phyloP scores from a whole-genome alignment of 2,888 invertebrate species.

The Leptinotarsa juncta region DNA sequence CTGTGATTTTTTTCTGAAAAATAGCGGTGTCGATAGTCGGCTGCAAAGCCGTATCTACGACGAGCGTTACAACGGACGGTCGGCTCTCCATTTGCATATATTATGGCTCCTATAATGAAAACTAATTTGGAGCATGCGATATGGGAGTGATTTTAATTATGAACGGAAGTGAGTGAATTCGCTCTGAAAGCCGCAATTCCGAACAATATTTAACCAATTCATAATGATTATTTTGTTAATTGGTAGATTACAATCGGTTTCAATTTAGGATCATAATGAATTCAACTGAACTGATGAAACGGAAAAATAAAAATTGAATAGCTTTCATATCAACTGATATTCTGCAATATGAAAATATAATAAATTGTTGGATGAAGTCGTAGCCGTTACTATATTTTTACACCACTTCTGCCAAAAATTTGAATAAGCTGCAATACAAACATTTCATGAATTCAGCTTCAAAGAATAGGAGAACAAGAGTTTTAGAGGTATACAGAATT shows the following conservation, averaged over 20 bases:
- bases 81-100: constrained; percentile 38
- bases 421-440: too few relatives aligned
- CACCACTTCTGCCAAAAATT: too few relatives aligned
- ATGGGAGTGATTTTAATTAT: constrained; percentile 32
- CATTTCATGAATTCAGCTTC: too few relatives aligned
- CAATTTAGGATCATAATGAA: neutral
- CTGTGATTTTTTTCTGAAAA: constrained; percentile 21
- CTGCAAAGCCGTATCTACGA: constrained; percentile 14
- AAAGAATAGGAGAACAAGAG: too few relatives aligned
- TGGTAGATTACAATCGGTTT: constrained; percentile 1
- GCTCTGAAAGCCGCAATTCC: constrained; percentile 18
- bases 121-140: constrained; percentile 37
- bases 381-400: too few relatives aligned
- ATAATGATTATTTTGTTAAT: constrained; percentile 14
- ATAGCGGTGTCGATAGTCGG: constrained; percentile 18
- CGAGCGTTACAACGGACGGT: neutral
- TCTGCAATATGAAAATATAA: too few relatives aligned
- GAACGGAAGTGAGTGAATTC: constrained; percentile 25
- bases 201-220: constrained; percentile 15
- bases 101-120: constrained; percentile 38
- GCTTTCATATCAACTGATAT: neutral
- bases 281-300: neutral
- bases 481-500: too few relatives aligned
- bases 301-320: neutral
- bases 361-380: too few relatives aligned